phyloP scores from a whole-genome alignment of 2,797 vertebrate genomes.

The Ciconia nigra region DNA sequence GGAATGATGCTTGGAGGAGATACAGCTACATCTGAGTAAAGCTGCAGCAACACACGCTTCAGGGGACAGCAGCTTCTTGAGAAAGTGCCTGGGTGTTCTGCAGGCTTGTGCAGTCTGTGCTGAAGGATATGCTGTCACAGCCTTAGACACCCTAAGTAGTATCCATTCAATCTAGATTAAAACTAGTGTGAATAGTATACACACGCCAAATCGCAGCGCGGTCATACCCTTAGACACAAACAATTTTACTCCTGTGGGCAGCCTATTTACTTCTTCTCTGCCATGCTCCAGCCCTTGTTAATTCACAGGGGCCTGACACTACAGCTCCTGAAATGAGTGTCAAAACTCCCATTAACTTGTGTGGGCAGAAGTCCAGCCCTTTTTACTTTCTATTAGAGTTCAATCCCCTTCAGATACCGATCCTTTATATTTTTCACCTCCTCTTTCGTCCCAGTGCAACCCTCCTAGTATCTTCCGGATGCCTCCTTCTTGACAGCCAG shows the following conservation, averaged over 20 bases:
- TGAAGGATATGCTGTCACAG: not conserved
- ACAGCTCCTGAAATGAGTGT: not conserved
- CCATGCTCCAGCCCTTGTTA: not conserved
- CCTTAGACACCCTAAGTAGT: not conserved
- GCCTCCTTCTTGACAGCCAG: not conserved
- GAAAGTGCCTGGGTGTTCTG: not conserved
- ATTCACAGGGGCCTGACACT: not conserved
- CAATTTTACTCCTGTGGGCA: not conserved
- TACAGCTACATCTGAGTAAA: not conserved
- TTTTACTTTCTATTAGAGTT: not conserved
- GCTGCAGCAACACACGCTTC: not conserved
- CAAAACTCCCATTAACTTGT: not conserved
- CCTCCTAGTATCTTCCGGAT: not conserved
- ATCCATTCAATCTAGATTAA: not conserved
- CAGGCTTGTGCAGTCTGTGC: not conserved
- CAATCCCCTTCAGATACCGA: not conserved
- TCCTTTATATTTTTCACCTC: not conserved
- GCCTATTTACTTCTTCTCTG: not conserved
- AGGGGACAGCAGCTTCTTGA: not conserved
- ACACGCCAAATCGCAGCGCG: accelerated
- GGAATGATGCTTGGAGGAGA: not conserved
- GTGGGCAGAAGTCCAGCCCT: not conserved
- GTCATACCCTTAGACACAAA: not conserved
- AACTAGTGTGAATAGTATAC: not conserved
- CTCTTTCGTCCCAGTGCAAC: not conserved